Conservation (phyloP, 2,113 vertebrate genomes). For the Athene cunicularia region DNA sequence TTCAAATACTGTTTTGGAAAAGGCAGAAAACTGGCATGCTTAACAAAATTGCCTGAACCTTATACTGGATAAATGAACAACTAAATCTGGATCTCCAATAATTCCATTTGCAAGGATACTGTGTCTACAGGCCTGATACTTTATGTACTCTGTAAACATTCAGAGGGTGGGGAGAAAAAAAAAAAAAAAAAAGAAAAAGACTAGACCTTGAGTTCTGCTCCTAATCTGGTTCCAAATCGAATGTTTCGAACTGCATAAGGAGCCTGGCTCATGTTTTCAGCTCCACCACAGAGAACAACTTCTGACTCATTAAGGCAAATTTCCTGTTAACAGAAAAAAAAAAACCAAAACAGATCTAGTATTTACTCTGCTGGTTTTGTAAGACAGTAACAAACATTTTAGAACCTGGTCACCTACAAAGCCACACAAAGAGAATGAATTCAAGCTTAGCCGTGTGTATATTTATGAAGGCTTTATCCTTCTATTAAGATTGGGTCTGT, state of each 20-base stretch:
- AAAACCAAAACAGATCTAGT: background rate
- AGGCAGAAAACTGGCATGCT: background rate
- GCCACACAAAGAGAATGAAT: background rate
- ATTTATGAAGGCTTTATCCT: background rate
- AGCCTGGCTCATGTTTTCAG: conserved; percentile 94
- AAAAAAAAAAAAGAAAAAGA: background rate
- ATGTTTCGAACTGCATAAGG: conserved; percentile 88
- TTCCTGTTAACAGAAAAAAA: conserved; percentile 79
- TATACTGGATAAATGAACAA: background rate
- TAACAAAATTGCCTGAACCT: background rate
- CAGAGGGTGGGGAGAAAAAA: background rate
- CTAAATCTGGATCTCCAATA: background rate
- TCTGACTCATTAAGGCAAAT: conserved; percentile 91
- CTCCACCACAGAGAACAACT: conserved; percentile 91
- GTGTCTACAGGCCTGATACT: background rate
- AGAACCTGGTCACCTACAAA: background rate
- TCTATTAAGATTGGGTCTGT: background rate
- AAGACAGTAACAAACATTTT: background rate
- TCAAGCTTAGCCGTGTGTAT: accelerated
- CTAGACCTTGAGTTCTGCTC: conserved; percentile 88
- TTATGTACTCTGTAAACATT: background rate
- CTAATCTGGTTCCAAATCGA: conserved; percentile 91
- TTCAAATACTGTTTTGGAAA: background rate
- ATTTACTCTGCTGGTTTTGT: background rate
- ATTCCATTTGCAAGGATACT: background rate